Evolutionary conservation across 1,140 invertebrate genomes (phyloP).

Genomic region (Aphis gossypii): DNA sequence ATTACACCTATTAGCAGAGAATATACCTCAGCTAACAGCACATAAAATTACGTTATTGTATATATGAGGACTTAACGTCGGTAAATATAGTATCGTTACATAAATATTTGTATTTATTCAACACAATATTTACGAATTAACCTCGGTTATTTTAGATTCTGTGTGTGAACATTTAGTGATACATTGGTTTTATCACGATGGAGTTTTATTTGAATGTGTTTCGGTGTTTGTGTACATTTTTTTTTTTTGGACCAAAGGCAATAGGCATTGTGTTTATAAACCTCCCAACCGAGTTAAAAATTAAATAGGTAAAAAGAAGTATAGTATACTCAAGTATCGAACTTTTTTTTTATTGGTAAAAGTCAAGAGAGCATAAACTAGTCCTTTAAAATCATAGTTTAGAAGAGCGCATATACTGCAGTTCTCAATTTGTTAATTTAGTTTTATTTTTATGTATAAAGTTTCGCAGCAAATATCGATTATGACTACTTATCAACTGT

Average conservation of each 20-base stretch:
- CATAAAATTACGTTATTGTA: not conserved
- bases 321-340: too few species aligned
- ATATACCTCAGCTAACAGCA: not conserved
- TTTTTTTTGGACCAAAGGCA: not conserved
- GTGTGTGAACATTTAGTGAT: not conserved
- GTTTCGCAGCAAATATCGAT: too few species aligned
- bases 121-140: slow-evolving; percentile 31
- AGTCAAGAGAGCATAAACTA: too few species aligned
- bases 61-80: not conserved
- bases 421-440: too few species aligned
- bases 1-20: not conserved
- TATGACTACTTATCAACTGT: too few species aligned
- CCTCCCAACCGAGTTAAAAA: not conserved
- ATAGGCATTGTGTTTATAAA: not conserved
- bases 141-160: not conserved
- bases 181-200: not conserved
- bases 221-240: not conserved
- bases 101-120: slow-evolving; percentile 43
- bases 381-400: too few species aligned
- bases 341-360: too few species aligned
- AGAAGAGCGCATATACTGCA: too few species aligned
- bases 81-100: slow-evolving; percentile 23
- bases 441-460: too few species aligned
- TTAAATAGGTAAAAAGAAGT: not conserved
- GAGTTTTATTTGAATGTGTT: not conserved